These are phyloP conservation scores for Diogma glabrata DNA, from an alignment of 2,888 invertebrate species.

Conservation along the genomic window DNA sequence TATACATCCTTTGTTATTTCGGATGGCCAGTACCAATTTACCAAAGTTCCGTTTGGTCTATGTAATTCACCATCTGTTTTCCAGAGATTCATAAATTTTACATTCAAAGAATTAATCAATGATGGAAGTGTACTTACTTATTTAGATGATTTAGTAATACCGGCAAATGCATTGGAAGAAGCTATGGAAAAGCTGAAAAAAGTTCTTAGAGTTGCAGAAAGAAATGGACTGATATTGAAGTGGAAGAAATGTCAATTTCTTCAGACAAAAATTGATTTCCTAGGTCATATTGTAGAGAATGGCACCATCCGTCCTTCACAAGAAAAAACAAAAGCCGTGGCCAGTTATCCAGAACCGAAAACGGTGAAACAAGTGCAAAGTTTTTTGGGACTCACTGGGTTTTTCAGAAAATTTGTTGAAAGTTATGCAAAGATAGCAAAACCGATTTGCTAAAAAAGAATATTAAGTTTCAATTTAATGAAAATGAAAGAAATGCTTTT, in stretches of 20 bases:
- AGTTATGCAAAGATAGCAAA: not conserved
- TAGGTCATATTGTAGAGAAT: not conserved
- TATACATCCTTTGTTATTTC: too few relatives aligned
- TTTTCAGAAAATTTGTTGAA: not conserved
- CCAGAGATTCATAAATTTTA: not conserved
- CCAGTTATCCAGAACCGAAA: not conserved
- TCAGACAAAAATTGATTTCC: constrained; percentile 11
- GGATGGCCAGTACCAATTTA: too few relatives aligned
- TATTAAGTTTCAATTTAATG: not conserved
- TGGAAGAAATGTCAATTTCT: constrained; percentile 18
- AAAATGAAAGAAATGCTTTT: not conserved
- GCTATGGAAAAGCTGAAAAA: constrained; percentile 14
- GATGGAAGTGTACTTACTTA: constrained; percentile 14
- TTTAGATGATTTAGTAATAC: constrained; percentile 19
- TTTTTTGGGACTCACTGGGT: not conserved
- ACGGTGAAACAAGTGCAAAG: not conserved
- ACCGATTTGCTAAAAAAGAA: not conserved
- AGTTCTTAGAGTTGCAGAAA: constrained; percentile 12
- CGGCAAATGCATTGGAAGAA: constrained; percentile 14
- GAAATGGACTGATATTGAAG: constrained; percentile 17
- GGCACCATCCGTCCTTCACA: too few relatives aligned
- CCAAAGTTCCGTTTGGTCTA: too few relatives aligned
- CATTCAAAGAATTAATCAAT: not conserved
- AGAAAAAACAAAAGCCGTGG: not conserved
- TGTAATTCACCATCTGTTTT: not conserved